Base-by-base conservation (phyloP, 2,888 invertebrate species). In the Lottia scabra region DNA sequence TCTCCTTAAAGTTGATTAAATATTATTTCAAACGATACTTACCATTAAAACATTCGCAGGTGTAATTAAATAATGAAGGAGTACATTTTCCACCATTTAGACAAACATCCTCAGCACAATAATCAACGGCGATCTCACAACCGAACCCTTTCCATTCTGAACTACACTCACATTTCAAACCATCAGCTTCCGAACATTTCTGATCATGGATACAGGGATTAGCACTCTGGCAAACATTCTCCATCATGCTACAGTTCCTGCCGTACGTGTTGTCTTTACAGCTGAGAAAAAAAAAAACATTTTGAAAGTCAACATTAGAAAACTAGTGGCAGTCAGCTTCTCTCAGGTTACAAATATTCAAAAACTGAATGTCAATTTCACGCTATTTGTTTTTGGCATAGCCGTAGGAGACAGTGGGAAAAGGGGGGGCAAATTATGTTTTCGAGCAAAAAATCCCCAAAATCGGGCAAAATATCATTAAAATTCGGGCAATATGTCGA, bases 161-260 rank as follows among this genome's bases (percentile, higher is more conserved):
- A 77, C 70, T 73, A 87, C 96, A 96, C 0, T 96, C 96, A 45
- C 19, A 63, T n/a, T 15, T 70, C 30, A 46, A 56, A 15, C 74
- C 71, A 8, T 48, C 23, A 8, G 48, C 65, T 8, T 78, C 77
- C 4, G 63, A 62, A 84, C 97, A 98, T 0, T 94, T 95, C 13
- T 96, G 97, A 43, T 96, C 96, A 85, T 97, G 96, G 85, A 95
- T 95, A 84, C 98, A 98, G 0, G 97, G 96, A 48, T 94, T 93
- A 70, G 80, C 79, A 67, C 78, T 77, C 4, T 92, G 91, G 85
- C 98, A 98, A 82, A 97, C 96, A 87, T 97, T 95, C 16, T 96
- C 94, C 87, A 96, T 96, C 0, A 95, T 91, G 88, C 97, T 96
- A 88, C 98, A 98, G 87, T 96, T 95, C 82, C 95, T 95, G 0